Evolutionary conservation across 2,797 vertebrate species (phyloP).

Genomic region (Picus viridis): DNA sequence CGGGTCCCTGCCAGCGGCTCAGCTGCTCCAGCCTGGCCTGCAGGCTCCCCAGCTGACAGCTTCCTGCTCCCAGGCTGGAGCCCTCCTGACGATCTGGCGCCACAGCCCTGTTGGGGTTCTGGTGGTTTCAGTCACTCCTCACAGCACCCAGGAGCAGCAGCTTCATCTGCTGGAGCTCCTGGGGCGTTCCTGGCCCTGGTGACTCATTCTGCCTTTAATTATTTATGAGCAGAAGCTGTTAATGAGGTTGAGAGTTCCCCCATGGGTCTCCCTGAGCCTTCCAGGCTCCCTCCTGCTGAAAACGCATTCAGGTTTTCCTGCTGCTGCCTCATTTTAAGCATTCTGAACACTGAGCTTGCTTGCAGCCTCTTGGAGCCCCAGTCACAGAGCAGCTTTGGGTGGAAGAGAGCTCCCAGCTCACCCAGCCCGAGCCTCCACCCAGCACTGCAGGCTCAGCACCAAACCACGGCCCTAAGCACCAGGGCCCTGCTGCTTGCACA

Average conservation of each 20-base stretch:
- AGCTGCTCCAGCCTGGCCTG: neutral
- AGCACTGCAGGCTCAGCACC: too few species aligned
- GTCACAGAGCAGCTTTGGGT: too few species aligned
- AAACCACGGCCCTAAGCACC: too few species aligned
- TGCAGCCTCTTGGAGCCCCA: neutral
- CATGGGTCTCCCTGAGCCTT: neutral
- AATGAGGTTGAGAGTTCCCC: neutral
- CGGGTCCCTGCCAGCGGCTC: too few species aligned
- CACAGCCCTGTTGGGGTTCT: neutral
- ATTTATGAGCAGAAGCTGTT: neutral
- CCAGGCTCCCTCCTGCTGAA: neutral
- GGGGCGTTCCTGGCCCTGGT: neutral
- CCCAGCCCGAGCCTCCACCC: too few species aligned
- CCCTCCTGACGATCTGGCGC: neutral
- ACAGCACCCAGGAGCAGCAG: rapidly evolving
- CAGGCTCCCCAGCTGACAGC: neutral
- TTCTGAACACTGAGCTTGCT: neutral
- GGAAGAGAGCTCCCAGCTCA: too few species aligned
- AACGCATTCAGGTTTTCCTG: neutral
- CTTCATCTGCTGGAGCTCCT: neutral
- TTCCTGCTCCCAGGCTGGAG: neutral
- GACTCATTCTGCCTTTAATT: neutral
- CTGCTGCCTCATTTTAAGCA: neutral
- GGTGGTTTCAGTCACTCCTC: neutral
- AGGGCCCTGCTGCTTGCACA: too few species aligned